Evolutionary conservation across 2,113 vertebrate species (phyloP), one percentile per base, ranked within the genome.

Genomic region (Salvelinus alpinus): DNA sequence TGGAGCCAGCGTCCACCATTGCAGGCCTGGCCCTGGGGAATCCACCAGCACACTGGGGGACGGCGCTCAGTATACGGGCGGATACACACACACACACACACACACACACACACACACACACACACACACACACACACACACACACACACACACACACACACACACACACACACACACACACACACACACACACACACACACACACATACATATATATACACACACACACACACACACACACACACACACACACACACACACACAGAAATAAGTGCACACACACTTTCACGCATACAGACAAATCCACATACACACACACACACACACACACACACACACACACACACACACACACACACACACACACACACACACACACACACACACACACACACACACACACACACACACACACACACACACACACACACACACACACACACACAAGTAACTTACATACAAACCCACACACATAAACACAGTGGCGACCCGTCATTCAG

Each of bases 21-120:
- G 91, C 94, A 95, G 85, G 91, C 89, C 89, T 2, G 91, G 91
- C 95, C 95, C 93, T 91, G 88, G 93, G 95, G 93, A 95, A 91
- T 91, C 88, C 90, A 88, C 93, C 89, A 72, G 27, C 75, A 76
- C 71, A 70, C 64, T 51, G 48, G 48, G 48, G 48, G 59, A 51
- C 14, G 48, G 48, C 48, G 14, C 48, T 27, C 78, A 67, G 38
- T 74, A 70, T 70, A 67, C 62, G 31, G 25, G 29, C 65, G 4
- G 27, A 51, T 44, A 20, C 38, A 76, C 68, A 65, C 1, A 71
- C 20, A 24, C 74, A 64, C n/a, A 27, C 31, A 66, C 73, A 66
- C 38, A 64, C 72, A 18, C 24, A 29, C 64, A 29, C 64, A 66
- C 64, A 3, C 5, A 65, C 5, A 74, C 62, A 68, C 4, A 47